These are phyloP conservation scores for Drosophila varians DNA, from an alignment of 1,140 invertebrate genomes.

Conservation along the genomic window DNA sequence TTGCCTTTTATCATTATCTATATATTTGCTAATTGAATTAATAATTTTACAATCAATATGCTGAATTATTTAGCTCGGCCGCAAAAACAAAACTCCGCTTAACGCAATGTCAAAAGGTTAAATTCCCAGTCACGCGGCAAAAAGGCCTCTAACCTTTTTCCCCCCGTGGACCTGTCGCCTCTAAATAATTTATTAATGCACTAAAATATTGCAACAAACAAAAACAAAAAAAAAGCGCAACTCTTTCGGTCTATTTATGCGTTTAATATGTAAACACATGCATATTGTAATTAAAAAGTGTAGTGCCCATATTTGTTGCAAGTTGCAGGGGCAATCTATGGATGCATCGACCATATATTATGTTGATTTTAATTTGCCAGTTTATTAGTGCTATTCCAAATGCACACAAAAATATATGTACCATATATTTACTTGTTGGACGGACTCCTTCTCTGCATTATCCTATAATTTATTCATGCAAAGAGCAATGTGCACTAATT, in stretches of 20 bases:
- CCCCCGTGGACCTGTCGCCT: slow-evolving; percentile 15
- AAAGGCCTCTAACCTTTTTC: slow-evolving; percentile 18
- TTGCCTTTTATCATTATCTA: slow-evolving; percentile 18
- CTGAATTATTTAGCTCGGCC: slow-evolving; percentile 37
- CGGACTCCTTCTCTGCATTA: slow-evolving; percentile 22
- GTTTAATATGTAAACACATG: slow-evolving; percentile 16
- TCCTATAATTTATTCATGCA: slow-evolving; percentile 61
- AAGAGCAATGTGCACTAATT: slow-evolving; percentile 64
- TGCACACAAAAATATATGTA: slow-evolving; percentile 22
- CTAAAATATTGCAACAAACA: slow-evolving; percentile 50
- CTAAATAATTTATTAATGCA: slow-evolving; percentile 70
- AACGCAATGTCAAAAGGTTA: slow-evolving; percentile 61
- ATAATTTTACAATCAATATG: slow-evolving; percentile 54
- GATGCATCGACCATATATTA: slow-evolving; percentile 39
- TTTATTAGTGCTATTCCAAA: slow-evolving; percentile 53
- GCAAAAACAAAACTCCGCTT: slow-evolving; percentile 36
- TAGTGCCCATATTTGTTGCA: slow-evolving; percentile 10
- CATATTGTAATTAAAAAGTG: slow-evolving; percentile 57
- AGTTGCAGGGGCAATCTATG: slow-evolving; percentile 7
- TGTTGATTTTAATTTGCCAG: slow-evolving; percentile 66
- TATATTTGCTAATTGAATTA: slow-evolving; percentile 64
- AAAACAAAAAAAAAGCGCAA: slow-evolving; percentile 6
- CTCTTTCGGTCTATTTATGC: slow-evolving; percentile 3
- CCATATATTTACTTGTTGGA: slow-evolving; percentile 7
- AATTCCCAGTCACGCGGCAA: slow-evolving; percentile 19